These are phyloP conservation scores for Lepus europaeus DNA, from an alignment of 2,113 vertebrate genomes.

Conservation along the genomic window DNA sequence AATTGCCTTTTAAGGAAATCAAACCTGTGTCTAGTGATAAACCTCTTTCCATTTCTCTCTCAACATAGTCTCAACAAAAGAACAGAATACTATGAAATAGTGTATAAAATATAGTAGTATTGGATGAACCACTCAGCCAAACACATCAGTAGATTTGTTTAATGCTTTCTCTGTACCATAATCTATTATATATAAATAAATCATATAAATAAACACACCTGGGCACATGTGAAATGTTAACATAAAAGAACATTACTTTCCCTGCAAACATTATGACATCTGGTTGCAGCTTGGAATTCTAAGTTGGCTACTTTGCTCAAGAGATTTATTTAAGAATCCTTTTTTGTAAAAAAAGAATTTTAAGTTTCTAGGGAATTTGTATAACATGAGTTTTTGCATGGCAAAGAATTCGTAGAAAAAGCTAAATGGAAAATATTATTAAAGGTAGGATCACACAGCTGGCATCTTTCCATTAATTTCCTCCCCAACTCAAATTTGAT, in stretches of 20 bases:
- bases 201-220: constrained; percentile 29
- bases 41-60: constrained; percentile 84
- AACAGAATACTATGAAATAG: constrained; percentile 70
- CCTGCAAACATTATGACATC: constrained; percentile 61
- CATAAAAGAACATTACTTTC: constrained; percentile 41
- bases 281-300: constrained; percentile 50
- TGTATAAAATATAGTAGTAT: constrained; percentile 64
- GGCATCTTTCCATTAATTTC: neutral
- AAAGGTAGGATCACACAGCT: neutral
- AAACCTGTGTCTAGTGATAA: constrained; percentile 89
- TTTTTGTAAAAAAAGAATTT: constrained; percentile 12
- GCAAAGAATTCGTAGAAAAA: constrained; percentile 29
- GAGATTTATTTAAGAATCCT: neutral
- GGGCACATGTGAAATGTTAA: constrained; percentile 51
- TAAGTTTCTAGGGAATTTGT: constrained; percentile 60
- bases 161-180: constrained; percentile 1
- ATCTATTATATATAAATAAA: constrained; percentile 7
- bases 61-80: constrained; percentile 85
- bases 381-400: neutral
- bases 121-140: neutral
- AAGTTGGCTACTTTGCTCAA: constrained; percentile 63
- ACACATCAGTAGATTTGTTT: constrained; percentile 65
- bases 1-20: constrained; percentile 95
- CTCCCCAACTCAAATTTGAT: neutral
- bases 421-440: neutral